Conservation (phyloP, 1,140 invertebrate species). For the Danaus melanippus region DNA sequence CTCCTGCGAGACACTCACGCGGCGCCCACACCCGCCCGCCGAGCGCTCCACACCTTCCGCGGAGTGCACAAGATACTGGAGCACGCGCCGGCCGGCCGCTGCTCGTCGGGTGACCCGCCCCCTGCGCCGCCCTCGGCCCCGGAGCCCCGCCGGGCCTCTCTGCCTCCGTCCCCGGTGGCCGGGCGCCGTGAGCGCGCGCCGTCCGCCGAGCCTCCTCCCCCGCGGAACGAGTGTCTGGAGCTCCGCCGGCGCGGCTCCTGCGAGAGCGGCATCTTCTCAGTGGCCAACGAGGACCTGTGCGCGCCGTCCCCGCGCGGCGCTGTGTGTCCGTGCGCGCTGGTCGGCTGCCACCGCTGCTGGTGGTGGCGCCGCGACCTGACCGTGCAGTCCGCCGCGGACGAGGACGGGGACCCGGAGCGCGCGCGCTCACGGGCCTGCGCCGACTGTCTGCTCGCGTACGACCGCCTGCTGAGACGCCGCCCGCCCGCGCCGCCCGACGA, state of each 20-base stretch:
- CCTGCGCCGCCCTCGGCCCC: slow-evolving; percentile 17
- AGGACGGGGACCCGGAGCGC: slow-evolving; percentile 21
- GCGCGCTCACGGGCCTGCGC: slow-evolving; percentile 34
- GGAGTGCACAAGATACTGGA: slow-evolving; percentile 86
- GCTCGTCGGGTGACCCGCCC: slow-evolving; percentile 70
- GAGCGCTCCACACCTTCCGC: slow-evolving; percentile 45
- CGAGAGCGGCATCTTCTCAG: slow-evolving; percentile 91
- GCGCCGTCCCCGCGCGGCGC: slow-evolving; percentile 39
- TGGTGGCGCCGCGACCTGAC: slow-evolving; percentile 37
- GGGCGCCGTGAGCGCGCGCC: slow-evolving; percentile 34
- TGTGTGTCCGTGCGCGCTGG: slow-evolving; percentile 59
- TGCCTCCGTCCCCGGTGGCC: slow-evolving; percentile 40
- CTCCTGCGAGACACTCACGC: slow-evolving; percentile 83
- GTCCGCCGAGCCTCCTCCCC: slow-evolving; percentile 24
- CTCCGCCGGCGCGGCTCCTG: slow-evolving; percentile 82
- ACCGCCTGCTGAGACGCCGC: slow-evolving; percentile 34
- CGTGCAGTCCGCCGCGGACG: slow-evolving; percentile 7
- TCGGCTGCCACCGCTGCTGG: slow-evolving; percentile 62
- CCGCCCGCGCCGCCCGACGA: slow-evolving; percentile 17
- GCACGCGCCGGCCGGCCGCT: slow-evolving; percentile 71
- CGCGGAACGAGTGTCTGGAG: slow-evolving; percentile 44
- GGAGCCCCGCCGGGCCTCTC: slow-evolving; percentile 46
- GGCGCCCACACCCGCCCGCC: slow-evolving; percentile 35
- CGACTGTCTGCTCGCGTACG: slow-evolving; percentile 44
- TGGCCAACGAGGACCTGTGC: slow-evolving; percentile 81